Conservation (phyloP, 2,797 vertebrate genomes). For the Semaprochilodus insignis region DNA sequence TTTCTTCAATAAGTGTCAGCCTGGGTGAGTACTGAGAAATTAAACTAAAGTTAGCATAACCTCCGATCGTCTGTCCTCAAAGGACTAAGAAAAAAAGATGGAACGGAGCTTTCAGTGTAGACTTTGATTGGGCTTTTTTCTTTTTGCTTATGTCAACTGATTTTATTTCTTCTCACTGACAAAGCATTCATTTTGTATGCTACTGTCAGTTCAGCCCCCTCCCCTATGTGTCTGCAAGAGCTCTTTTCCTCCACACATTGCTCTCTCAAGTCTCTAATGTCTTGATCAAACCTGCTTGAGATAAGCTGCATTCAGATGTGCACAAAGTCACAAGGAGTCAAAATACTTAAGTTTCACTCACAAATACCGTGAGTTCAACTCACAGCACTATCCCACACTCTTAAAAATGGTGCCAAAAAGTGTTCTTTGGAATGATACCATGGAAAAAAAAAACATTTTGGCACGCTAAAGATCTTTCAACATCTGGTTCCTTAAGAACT, state of each 20-base stretch:
- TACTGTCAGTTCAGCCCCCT: conserved; percentile 26
- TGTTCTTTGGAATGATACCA: neutral
- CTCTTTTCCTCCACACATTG: conserved; percentile 5
- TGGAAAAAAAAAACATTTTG: neutral
- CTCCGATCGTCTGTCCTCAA: conserved; percentile 30
- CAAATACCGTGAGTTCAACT: neutral
- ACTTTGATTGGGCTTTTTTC: conserved; percentile 48
- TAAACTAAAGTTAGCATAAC: conserved; percentile 30
- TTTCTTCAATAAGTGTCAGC: neutral
- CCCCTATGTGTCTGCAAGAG: conserved; percentile 7
- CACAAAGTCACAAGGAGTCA: conserved; percentile 32
- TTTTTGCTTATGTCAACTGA: conserved; percentile 40
- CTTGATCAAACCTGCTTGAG: conserved; percentile 26
- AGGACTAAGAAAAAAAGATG: conserved; percentile 39
- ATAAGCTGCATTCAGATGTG: conserved; percentile 35
- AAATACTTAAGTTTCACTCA: conserved; percentile 25
- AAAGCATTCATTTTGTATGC: conserved; percentile 49
- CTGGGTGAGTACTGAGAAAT: conserved; percentile 15
- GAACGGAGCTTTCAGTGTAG: conserved; percentile 33
- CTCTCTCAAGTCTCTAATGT: conserved; percentile 32
- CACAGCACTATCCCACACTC: neutral
- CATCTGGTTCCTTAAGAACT: neutral
- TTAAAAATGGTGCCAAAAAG: neutral
- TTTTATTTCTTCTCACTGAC: conserved; percentile 36
- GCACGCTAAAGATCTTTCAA: neutral